These are phyloP conservation scores for Cololabis saira DNA, from an alignment of 2,113 vertebrate species.

Conservation along the genomic window DNA sequence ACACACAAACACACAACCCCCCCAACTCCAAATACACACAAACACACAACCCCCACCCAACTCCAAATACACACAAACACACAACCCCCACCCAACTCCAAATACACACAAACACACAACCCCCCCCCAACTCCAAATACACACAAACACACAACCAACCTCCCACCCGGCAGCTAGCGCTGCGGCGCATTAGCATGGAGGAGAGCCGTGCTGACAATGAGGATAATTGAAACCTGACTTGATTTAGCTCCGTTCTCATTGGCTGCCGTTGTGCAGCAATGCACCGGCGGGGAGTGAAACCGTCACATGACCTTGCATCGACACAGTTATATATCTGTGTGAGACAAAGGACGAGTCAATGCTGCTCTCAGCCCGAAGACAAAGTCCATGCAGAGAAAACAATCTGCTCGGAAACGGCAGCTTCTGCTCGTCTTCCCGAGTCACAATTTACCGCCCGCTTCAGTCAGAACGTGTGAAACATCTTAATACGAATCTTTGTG, in stretches of 20 bases:
- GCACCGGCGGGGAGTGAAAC: conserved; percentile 6
- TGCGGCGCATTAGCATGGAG: conserved; percentile 39
- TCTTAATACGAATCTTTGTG: too few species aligned
- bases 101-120: too few species aligned
- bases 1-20: too few species aligned
- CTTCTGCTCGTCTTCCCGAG: conserved; percentile 15
- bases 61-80: too few species aligned
- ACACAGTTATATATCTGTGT: conserved; percentile 57
- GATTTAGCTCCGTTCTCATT: conserved; percentile 57
- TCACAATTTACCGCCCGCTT: too few species aligned
- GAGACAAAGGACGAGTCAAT: conserved; percentile 62
- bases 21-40: neutral
- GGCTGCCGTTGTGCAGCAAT: conserved; percentile 16
- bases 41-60: conserved; percentile 20
- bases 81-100: too few species aligned
- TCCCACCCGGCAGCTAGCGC: conserved; percentile 24
- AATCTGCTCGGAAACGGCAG: conserved; percentile 29
- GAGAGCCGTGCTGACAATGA: conserved; percentile 44
- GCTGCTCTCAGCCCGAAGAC: conserved; percentile 54
- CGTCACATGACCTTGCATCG: conserved; percentile 64
- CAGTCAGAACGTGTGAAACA: too few species aligned
- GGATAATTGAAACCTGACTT: conserved; percentile 60
- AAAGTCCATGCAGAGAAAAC: too few species aligned
- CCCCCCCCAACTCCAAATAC: neutral
- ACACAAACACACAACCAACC: conserved; percentile 1